Base-by-base conservation (phyloP, 2,113 vertebrate species). In the Pimephales promelas region DNA sequence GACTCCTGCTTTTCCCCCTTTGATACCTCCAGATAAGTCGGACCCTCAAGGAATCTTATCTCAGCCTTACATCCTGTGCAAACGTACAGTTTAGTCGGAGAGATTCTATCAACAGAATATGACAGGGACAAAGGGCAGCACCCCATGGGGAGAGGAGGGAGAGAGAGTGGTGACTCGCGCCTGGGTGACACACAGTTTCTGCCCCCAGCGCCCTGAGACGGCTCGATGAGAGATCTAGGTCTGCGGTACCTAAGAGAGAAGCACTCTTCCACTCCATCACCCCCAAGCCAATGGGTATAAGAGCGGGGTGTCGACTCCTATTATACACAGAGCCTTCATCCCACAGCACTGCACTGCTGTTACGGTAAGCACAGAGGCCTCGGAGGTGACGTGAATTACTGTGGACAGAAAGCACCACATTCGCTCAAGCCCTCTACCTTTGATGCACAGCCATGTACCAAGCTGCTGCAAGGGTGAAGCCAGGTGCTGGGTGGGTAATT, bases 81-180 rank as follows among this genome's bases (percentile, higher is more conserved):
- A 92, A 92, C 90, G 90, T 88, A 91, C 90, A 88, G 91, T 92
- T 91, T 87, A 91, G 92, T 92, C 91, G 91, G 88, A 88, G 85
- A 87, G 92, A 93, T 93, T 92, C 91, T 90, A 93, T 92, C 91
- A 91, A 89, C 90, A 84, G 81, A 88, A 87, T 84, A 91, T 93
- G 90, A 87, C 88, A 90, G 91, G 90, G 89, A 92, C 90, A 89
- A 88, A 91, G 90, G 88, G 84, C 64, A 85, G 86, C 82, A 82
- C 86, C 86, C 88, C 40, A 57, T 86, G 89, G 90, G 52, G 66
- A 79, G 24, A 72, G 22, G 77, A 40, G 14, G 40, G 40, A 56
- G 70, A 80, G 71, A 83, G 54, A 57, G 79, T 75, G 36, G 89
- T 90, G 91, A 90, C 88, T 92, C 86, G 86, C 81, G 90, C 89